phyloP scores from a whole-genome alignment of 2,113 vertebrate species.

The Varanus salvator region DNA sequence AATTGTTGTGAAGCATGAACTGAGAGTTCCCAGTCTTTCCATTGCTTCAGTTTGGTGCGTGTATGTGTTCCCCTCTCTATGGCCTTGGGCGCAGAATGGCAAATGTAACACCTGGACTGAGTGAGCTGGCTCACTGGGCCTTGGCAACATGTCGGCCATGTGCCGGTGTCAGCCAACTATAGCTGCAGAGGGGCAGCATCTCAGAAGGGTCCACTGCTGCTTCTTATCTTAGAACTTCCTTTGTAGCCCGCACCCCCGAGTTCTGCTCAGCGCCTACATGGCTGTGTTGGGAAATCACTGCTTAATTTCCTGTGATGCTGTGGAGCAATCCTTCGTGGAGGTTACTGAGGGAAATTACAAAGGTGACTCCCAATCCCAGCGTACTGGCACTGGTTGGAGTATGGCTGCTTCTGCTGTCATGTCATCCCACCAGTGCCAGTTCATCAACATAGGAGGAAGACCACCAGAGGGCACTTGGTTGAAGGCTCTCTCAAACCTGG shows the following conservation, averaged over 20 bases:
- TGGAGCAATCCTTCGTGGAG: too few species aligned
- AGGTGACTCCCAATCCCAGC: neutral
- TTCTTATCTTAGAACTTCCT: neutral
- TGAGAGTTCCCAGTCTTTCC: neutral
- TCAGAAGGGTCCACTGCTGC: neutral
- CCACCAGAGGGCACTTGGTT: neutral
- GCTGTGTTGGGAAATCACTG: neutral
- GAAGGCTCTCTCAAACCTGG: neutral
- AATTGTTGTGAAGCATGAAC: neutral
- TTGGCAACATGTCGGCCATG: neutral
- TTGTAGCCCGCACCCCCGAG: too few species aligned
- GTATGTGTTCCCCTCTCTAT: neutral
- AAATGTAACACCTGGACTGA: neutral
- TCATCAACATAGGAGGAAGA: neutral
- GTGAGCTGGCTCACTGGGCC: neutral
- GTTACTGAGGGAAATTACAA: neutral
- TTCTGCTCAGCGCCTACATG: neutral
- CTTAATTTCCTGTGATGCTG: neutral
- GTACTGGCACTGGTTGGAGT: neutral
- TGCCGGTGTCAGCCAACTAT: neutral
- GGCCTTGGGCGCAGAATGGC: neutral
- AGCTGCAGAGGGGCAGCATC: neutral
- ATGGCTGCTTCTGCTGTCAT: neutral
- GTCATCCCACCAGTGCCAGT: neutral
- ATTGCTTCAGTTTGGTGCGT: neutral